Conservation (phyloP, 2,113 vertebrate genomes). For the Stomatorhinus ivindoensis region DNA sequence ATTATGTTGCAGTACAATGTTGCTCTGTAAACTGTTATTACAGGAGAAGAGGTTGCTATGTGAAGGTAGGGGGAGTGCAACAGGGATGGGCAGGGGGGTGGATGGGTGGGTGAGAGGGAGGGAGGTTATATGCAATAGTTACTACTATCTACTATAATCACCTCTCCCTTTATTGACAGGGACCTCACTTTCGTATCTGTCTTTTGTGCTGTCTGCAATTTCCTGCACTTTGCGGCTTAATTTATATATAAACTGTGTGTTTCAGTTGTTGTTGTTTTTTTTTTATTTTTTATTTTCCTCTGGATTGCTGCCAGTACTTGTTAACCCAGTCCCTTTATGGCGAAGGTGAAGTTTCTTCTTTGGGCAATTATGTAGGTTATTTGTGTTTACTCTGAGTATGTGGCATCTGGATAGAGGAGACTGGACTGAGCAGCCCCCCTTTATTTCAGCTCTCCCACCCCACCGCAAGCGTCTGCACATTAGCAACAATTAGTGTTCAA, state of each 20-base stretch:
- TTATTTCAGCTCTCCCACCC: not conserved
- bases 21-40: constrained; percentile 97
- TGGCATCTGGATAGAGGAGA: not conserved
- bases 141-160: constrained; percentile 90
- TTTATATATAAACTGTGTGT: constrained; percentile 25
- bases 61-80: constrained; percentile 68
- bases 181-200: constrained; percentile 81
- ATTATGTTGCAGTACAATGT: constrained; percentile 95
- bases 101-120: constrained; percentile 64
- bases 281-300: constrained; percentile 14
- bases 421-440: not conserved
- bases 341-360: constrained; percentile 2
- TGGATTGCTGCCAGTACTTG: constrained; percentile 25
- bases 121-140: constrained; percentile 76
- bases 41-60: constrained; percentile 68
- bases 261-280: constrained; percentile 10
- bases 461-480: not conserved
- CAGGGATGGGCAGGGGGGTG: constrained; percentile 65
- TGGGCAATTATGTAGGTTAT: not conserved
- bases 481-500: not conserved
- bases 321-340: constrained; percentile 29
- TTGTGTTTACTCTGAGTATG: constrained; percentile 12
- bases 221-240: constrained; percentile 47
- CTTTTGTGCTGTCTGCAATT: constrained; percentile 97
- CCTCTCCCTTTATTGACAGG: constrained; percentile 92